Evolutionary conservation across 2,113 vertebrate genomes (phyloP), one percentile per base, ranked within the genome.

Genomic region (Strix uralensis): DNA sequence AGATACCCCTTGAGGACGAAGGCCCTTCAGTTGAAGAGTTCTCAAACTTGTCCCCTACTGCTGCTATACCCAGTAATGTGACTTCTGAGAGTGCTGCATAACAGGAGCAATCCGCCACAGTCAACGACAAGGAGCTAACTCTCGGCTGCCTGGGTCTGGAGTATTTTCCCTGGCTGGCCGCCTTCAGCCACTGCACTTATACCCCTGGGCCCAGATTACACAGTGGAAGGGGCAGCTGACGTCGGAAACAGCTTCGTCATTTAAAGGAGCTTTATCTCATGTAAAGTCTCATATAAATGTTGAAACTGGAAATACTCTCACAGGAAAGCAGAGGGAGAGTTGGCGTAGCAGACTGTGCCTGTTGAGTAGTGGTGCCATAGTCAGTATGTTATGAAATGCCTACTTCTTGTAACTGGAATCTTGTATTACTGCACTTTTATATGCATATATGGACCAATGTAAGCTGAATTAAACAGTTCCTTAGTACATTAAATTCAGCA

Each of bases 1-100:
- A 99, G 89, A 98, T 99, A 21, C 97, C 98, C 58, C 97, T 98
- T 5, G 99, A 99, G 38, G 98, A 99, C 0, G 97, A 98, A 63
- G 97, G 96, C 10, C 97, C 96, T 36, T 95, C 98, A 9, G 42
- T 98, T 65, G 98, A 99, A 9, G 98, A 98, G 22, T 96, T 97
- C n/a, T 96, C 98, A 16, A 98, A 94, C 67, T 62, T 98, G 71
- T 95, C 93, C 7, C 93, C 97, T 13, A 7, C 75, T 2, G 92
- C 97, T 18, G 63, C 96, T 0, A 96, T 96, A 83, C 98, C 98
- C 61, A 36, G 97, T 22, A 98, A 98, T 59, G 98, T 97, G 23
- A 77, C 71, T 29, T 99, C 98, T 44, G 86, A 97, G 79, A 88
- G 97, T 0, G 85, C 90, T 13, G 95, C 72, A 0, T 98, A 88